A percentile compares a stretch with the other conserved stretches of the same genome.
These are phyloP conservation scores for Alces alces DNA, from an alignment of 2,113 vertebrate species.

Conservation along the genomic window DNA sequence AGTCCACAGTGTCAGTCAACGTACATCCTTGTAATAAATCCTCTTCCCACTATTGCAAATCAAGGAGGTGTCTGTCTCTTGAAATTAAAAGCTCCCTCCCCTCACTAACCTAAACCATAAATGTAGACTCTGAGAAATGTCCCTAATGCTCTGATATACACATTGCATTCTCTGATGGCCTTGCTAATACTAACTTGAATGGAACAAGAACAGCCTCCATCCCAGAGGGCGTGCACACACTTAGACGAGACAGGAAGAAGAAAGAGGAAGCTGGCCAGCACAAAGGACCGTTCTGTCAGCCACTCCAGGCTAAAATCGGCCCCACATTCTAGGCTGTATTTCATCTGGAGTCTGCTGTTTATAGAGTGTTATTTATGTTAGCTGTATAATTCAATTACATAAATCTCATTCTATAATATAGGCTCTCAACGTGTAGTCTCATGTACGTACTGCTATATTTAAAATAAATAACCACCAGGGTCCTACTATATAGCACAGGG, in stretches of 20 bases:
- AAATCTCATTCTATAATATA: neutral
- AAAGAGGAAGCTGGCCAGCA: neutral
- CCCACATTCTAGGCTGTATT: neutral
- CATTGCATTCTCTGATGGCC: neutral
- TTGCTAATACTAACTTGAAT: neutral
- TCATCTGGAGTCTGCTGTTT: neutral
- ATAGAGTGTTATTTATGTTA: neutral
- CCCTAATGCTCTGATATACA: neutral
- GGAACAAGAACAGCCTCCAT: neutral
- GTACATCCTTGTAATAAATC: neutral
- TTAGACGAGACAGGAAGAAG: neutral
- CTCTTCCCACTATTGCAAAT: neutral
- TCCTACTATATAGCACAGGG: neutral
- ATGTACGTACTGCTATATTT: neutral
- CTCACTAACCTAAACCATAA: neutral
- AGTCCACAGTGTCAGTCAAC: neutral
- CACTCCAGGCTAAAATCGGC: neutral
- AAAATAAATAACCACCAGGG: neutral
- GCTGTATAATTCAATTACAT: neutral
- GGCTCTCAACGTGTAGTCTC: neutral
- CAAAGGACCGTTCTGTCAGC: neutral
- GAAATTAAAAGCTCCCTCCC: neutral
- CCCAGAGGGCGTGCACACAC: neutral
- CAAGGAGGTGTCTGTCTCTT: conserved; percentile 3
- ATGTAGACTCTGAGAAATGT: neutral